Evolutionary conservation across 2,113 vertebrate species (phyloP).

Genomic region (Trichechus manatus): DNA sequence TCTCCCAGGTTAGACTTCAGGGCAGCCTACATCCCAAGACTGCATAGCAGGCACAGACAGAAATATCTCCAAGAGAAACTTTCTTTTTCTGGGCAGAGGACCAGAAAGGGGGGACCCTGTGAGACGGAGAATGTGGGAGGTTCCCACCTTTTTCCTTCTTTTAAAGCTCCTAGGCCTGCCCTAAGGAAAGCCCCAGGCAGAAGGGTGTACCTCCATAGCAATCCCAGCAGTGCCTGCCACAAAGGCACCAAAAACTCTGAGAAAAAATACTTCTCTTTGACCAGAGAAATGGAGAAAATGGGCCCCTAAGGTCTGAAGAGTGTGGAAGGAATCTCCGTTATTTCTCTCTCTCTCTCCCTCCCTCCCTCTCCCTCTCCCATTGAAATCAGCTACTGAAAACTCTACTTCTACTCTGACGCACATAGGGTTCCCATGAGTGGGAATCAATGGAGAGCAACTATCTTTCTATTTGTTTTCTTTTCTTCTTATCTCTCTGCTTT

Average conservation of each 20-base stretch:
- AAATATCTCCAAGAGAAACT: neutral
- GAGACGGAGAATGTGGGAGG: too few species aligned
- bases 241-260: neutral
- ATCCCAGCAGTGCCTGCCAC: rapidly evolving
- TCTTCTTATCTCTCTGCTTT: neutral
- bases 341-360: neutral
- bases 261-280: neutral
- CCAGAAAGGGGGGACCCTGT: neutral
- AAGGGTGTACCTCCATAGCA: neutral
- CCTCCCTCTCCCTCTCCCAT: neutral
- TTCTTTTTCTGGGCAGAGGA: neutral
- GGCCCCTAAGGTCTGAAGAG: neutral
- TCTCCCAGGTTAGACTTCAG: neutral
- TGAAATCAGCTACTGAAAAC: too few species aligned
- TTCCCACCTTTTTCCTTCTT: neutral
- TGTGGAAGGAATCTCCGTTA: neutral
- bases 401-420: neutral
- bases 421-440: neutral
- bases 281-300: neutral
- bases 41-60: neutral
- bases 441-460: neutral
- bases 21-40: neutral
- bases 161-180: neutral
- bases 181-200: neutral
- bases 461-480: neutral